Conservation (phyloP, 2,113 vertebrate genomes). For the Phrynosoma blainvillii region DNA sequence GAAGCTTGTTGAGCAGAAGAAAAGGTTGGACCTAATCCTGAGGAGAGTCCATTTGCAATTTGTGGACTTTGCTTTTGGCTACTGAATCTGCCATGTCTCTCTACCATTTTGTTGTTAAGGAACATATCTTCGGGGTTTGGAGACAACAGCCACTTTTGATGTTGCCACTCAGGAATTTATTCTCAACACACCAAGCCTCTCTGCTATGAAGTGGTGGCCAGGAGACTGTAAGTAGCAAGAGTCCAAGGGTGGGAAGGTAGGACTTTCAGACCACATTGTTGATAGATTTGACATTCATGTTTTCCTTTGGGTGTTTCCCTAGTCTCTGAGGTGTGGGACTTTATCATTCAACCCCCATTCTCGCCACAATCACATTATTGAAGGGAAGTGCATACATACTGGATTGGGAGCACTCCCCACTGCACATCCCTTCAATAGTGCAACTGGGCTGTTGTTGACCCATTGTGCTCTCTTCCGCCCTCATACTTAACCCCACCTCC, state of each 20-base stretch:
- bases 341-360: too few relatives aligned
- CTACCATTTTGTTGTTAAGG: constrained; percentile 65
- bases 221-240: constrained; percentile 77
- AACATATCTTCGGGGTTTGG: constrained; percentile 80
- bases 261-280: neutral
- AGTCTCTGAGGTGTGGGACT: neutral
- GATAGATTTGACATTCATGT: neutral
- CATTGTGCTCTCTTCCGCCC: too few relatives aligned
- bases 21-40: neutral
- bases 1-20: neutral
- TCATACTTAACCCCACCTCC: too few relatives aligned
- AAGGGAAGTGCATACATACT: too few relatives aligned
- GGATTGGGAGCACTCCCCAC: too few relatives aligned
- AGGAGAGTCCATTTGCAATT: too few relatives aligned
- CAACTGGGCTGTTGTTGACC: too few relatives aligned
- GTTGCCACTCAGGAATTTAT: constrained; percentile 78
- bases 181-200: constrained; percentile 78
- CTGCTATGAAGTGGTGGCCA: constrained; percentile 86
- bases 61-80: neutral
- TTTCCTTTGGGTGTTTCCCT: neutral
- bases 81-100: neutral
- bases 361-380: too few relatives aligned
- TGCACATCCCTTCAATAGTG: too few relatives aligned
- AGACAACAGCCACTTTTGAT: constrained; percentile 81
- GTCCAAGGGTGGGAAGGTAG: too few relatives aligned